These are phyloP conservation scores for Zophobas morio DNA, from an alignment of 1,140 invertebrate genomes.

Conservation along the genomic window DNA sequence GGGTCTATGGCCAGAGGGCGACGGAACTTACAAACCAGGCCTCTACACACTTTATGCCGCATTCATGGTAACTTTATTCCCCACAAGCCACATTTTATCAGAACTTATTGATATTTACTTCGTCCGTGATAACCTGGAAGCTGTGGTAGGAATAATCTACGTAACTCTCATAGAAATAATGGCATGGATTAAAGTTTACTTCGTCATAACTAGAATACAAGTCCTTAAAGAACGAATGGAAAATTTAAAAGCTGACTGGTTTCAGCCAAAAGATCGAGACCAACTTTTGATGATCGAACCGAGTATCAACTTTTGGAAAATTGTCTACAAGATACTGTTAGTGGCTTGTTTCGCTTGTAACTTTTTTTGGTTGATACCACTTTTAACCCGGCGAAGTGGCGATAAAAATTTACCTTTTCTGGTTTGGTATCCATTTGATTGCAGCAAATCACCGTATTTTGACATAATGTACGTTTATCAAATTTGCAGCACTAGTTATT, in stretches of 20 bases:
- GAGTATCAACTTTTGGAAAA: neutral
- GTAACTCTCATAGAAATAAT: neutral
- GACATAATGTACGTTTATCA: no score
- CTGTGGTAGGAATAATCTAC: neutral
- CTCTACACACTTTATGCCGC: neutral
- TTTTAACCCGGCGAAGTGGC: no score
- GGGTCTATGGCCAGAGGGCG: constrained; percentile 5
- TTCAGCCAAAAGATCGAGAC: neutral
- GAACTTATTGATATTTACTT: constrained; percentile 7
- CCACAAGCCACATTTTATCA: neutral
- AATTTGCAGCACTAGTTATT: no score
- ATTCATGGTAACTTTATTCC: neutral
- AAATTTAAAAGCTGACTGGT: constrained; percentile 9
- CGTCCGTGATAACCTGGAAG: neutral
- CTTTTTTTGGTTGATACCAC: neutral
- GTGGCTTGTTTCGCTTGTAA: neutral
- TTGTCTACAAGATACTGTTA: neutral
- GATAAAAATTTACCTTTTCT: no score
- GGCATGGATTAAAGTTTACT: neutral
- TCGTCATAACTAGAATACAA: neutral
- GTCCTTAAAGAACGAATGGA: neutral
- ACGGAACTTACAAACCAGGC: neutral
- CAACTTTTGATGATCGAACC: neutral
- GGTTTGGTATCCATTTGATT: no score
- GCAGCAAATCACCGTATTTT: no score